Evolutionary conservation across 2,888 invertebrate species (phyloP).

Genomic region (Capitulum mitella): DNA sequence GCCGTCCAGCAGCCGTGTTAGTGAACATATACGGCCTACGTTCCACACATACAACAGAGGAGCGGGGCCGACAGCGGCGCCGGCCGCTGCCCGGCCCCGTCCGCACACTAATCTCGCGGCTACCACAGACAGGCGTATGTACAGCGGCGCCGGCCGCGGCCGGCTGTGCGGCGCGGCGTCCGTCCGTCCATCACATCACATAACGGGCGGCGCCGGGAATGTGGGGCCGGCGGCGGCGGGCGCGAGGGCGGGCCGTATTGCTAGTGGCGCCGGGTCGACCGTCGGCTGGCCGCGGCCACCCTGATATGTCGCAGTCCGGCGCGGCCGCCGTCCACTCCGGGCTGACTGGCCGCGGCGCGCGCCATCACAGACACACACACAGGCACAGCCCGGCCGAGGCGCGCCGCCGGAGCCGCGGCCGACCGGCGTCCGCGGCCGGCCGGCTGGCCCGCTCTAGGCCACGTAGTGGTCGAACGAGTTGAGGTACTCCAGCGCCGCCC

Average conservation of each 20-base stretch:
- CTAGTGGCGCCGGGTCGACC: too few species aligned
- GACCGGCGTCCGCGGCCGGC: background rate
- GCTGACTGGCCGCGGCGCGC: too few species aligned
- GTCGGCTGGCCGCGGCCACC: background rate
- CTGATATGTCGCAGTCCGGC: background rate
- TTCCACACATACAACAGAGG: too few species aligned
- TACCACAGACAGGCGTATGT: background rate
- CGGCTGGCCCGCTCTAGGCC: constrained; percentile 29
- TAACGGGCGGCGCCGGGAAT: constrained; percentile 9
- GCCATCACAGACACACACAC: too few species aligned
- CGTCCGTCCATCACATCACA: constrained; percentile 17
- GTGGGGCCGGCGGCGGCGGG: background rate
- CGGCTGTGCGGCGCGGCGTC: constrained; percentile 4
- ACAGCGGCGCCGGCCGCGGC: background rate
- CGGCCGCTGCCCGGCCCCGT: too few species aligned
- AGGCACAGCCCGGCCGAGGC: constrained; percentile 13
- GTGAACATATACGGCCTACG: too few species aligned
- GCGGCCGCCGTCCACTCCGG: too few species aligned
- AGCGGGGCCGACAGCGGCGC: too few species aligned
- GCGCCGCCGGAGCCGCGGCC: background rate
- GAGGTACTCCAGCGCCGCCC: constrained; percentile 95
- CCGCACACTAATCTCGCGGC: background rate
- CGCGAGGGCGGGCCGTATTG: too few species aligned
- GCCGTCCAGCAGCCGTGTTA: too few species aligned
- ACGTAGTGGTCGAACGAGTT: constrained; percentile 83